A percentile compares a stretch with the other conserved stretches of the same genome.
Conservation (phyloP, 2,113 vertebrate genomes). For the Paralichthys olivaceus region DNA sequence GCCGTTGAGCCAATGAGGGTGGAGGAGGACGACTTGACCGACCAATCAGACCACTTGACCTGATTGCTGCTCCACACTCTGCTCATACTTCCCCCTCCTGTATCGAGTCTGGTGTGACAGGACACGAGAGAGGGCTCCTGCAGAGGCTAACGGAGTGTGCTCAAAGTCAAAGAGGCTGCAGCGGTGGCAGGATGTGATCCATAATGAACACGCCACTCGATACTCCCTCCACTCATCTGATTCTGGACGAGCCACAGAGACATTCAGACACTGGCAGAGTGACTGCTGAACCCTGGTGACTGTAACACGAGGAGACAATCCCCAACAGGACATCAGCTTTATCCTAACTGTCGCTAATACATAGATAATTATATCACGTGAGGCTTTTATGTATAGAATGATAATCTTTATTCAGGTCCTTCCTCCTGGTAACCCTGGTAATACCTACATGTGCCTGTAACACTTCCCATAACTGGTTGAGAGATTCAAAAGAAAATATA, state of each 20-base stretch:
- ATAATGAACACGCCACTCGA: slow-evolving; percentile 15
- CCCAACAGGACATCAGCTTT: slow-evolving; percentile 26
- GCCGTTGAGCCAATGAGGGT: slow-evolving; percentile 62
- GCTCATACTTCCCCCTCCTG: slow-evolving; percentile 31
- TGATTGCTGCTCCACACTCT: slow-evolving; percentile 63
- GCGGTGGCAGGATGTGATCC: slow-evolving; percentile 37
- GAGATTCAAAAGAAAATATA: background rate
- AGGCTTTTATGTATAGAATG: slow-evolving; percentile 54
- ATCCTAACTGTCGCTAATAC: slow-evolving; percentile 21
- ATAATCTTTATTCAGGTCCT: slow-evolving; percentile 72
- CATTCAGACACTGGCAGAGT: slow-evolving; percentile 1
- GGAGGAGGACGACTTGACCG: slow-evolving; percentile 64
- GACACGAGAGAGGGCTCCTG: slow-evolving; percentile 3
- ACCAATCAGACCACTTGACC: slow-evolving; percentile 75
- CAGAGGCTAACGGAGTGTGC: background rate
- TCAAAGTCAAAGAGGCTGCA: slow-evolving; percentile 29
- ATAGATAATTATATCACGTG: slow-evolving; percentile 47
- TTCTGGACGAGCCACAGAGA: slow-evolving; percentile 15
- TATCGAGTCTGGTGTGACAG: slow-evolving; percentile 50
- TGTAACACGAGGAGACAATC: slow-evolving; percentile 39
- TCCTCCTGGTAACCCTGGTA: slow-evolving; percentile 59
- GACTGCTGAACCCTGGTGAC: slow-evolving; percentile 28
- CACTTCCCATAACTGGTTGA: slow-evolving; percentile 46
- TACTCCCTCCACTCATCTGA: slow-evolving; percentile 34
- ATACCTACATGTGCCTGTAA: slow-evolving; percentile 81